These are phyloP conservation scores for Drosophila paranaensis DNA, from an alignment of 2,888 invertebrate genomes.

Conservation along the genomic window DNA sequence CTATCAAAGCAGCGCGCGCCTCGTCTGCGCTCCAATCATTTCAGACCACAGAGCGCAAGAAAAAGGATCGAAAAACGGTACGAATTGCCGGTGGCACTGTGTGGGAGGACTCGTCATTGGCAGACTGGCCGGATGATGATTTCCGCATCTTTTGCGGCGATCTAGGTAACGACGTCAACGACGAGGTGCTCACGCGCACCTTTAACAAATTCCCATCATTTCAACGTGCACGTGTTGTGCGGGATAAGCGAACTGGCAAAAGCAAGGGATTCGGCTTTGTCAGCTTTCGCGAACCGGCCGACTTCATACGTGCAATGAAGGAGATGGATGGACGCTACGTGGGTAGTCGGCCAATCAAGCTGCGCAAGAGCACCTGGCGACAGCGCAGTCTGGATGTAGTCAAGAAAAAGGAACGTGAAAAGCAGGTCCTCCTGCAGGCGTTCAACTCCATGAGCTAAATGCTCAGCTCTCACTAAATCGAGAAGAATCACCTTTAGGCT, in stretches of 20 bases:
- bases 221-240: conserved; percentile 96
- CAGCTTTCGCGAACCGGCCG: conserved; percentile 98
- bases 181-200: conserved; percentile 97
- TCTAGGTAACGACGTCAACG: conserved; percentile 99
- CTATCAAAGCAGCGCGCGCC: conserved; percentile 88
- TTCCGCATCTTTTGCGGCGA: conserved; percentile 99
- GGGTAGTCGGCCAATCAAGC: conserved; percentile 98
- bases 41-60: conserved; percentile 86
- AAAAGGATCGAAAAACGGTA: conserved; percentile 87
- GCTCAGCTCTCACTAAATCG: background rate
- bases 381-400: conserved; percentile 96
- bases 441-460: conserved; percentile 77
- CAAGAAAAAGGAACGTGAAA: conserved; percentile 97
- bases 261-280: conserved; percentile 99
- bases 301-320: conserved; percentile 99
- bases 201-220: conserved; percentile 98
- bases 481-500: conserved; percentile 53
- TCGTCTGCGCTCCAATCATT: conserved; percentile 87
- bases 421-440: conserved; percentile 90
- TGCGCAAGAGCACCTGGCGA: conserved; percentile 98
- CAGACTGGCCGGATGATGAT: conserved; percentile 99
- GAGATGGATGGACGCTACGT: conserved; percentile 99
- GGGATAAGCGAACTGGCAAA: conserved; percentile 98
- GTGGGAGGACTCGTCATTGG: conserved; percentile 97
- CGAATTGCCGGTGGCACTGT: conserved; percentile 96